phyloP scores from a whole-genome alignment of 2,113 vertebrate species.

The Vidua macroura region DNA sequence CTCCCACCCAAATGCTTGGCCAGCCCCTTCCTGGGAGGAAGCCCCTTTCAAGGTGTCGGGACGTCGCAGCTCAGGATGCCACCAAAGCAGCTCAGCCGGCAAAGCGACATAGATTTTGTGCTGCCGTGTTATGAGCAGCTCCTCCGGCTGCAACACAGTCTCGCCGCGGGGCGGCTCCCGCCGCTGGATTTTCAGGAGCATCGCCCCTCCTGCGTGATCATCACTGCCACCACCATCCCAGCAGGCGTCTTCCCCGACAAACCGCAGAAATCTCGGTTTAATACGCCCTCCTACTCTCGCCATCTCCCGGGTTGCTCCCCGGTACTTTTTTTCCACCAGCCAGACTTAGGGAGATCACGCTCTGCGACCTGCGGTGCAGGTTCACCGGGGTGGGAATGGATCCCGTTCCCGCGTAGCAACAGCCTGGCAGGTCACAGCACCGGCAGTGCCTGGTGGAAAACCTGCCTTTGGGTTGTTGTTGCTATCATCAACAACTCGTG shows the following conservation, averaged over 20 bases:
- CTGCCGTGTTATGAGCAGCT: neutral
- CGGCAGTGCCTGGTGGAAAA: neutral
- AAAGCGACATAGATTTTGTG: neutral
- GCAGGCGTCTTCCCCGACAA: neutral
- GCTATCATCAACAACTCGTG: neutral
- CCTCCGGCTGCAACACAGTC: neutral
- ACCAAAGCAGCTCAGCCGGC: neutral
- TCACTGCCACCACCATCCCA: neutral
- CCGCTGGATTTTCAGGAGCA: neutral
- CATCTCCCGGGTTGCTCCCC: neutral
- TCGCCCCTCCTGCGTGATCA: neutral
- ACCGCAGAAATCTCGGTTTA: neutral
- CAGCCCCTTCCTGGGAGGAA: neutral
- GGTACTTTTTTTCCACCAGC: neutral
- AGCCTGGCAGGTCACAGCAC: neutral
- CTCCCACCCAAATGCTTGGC: neutral
- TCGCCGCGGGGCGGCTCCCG: neutral
- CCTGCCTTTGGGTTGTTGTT: neutral
- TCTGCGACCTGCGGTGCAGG: neutral
- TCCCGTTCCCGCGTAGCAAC: neutral
- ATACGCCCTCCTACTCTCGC: neutral
- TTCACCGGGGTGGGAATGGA: neutral
- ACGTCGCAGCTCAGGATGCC: neutral
- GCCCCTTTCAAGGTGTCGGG: neutral
- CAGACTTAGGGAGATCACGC: neutral